Evolutionary conservation across 2,113 vertebrate genomes (phyloP), one percentile per base, ranked within the genome.

Genomic region (Craseonycteris thonglongyai): DNA sequence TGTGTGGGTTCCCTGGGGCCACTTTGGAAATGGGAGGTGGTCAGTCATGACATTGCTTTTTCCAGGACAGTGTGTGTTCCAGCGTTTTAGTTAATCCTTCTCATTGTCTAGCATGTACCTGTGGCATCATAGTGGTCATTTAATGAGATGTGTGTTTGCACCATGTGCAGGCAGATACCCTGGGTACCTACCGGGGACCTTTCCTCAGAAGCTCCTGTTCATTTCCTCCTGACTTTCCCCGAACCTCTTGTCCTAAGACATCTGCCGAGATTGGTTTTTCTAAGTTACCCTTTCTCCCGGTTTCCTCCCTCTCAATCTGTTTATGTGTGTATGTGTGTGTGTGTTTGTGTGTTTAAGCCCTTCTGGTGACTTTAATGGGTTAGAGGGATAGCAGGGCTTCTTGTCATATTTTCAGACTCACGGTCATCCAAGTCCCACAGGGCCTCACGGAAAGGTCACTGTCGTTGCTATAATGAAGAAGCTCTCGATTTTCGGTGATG

Each of bases 341-440:
- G 3, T 9, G 22, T 9, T 7, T 21, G 18, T 14, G 47, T 38
- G 35, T 69, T 75, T 24, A 75, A 42, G n/a, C 12, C 5, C 16
- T 65, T 71, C 26, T 38, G 74, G 13, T 75, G 33, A 61, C 75
- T 18, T 80, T 88, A 49, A 54, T 61, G 54, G n/a, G 7, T 1
- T 56, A 75, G 19, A 33, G 3, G 11, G 30, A 40, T 33, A 24
- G 24, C 33, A 38, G 47, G 22, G 19, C 4, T 71, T 84, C 24
- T 26, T 82, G 0, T 63, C 9, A 6, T 38, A 45, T 56, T 54
- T 72, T 28, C 19, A 51, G 21, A 45, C 19, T 63, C 12, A 15
- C 11, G 66, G 16, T 1, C 22, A 59, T 3, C 51, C 3, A 38
- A 1, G 2, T 35, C 66, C 18, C 12, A 49, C 1, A 19, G 15